Percentiles rank a stretch among this genome's conserved stretches.
phyloP scores from a whole-genome alignment of 1,140 invertebrate species.

The Lucilia cuprina region DNA sequence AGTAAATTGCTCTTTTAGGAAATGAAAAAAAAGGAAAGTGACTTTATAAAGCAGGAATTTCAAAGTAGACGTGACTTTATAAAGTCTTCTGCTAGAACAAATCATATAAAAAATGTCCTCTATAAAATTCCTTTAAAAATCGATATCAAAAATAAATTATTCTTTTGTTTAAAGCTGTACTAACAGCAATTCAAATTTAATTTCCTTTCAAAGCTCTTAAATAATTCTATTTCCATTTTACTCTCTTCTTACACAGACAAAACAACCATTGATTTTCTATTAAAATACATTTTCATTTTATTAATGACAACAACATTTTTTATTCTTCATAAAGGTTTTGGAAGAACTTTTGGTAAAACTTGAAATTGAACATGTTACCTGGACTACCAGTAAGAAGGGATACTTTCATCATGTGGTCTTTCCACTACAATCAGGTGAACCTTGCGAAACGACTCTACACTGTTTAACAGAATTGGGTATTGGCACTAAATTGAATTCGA shows the following conservation, averaged over 20 bases:
- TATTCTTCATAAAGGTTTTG: constrained; percentile 65
- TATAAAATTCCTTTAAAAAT: too few relatives aligned
- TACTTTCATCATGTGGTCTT: constrained; percentile 76
- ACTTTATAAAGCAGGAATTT: too few relatives aligned
- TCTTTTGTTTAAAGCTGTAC: too few relatives aligned
- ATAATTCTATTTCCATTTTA: too few relatives aligned
- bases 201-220: too few relatives aligned
- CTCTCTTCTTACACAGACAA: background rate
- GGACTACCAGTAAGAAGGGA: constrained; percentile 71
- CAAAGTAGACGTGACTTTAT: too few relatives aligned
- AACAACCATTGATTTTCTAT: background rate
- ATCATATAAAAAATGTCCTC: too few relatives aligned
- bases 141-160: too few relatives aligned
- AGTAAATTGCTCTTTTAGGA: too few relatives aligned
- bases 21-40: too few relatives aligned
- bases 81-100: too few relatives aligned
- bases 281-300: background rate
- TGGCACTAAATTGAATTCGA: constrained; percentile 73
- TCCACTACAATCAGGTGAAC: constrained; percentile 71
- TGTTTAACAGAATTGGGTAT: constrained; percentile 75
- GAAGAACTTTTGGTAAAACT: constrained; percentile 72
- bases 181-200: too few relatives aligned
- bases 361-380: constrained; percentile 73
- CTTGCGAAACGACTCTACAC: constrained; percentile 75
- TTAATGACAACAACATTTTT: background rate